A percentile compares a stretch with the other conserved stretches of the same genome.
Evolutionary conservation across 1,140 invertebrate species (phyloP).

Genomic region (Tetramorium simillimum): DNA sequence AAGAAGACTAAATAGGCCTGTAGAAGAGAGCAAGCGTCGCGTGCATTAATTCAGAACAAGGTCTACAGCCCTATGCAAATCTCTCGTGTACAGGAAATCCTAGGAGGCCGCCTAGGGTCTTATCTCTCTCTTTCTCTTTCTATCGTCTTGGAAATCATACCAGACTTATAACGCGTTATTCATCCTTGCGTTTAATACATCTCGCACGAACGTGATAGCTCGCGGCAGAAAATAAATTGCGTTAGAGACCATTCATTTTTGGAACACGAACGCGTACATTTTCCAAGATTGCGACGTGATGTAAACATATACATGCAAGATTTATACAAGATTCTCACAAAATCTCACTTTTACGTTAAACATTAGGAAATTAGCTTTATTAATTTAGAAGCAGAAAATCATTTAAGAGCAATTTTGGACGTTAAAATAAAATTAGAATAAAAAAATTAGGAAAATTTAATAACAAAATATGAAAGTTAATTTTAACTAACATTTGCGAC

Average conservation of each 20-base stretch:
- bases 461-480: not conserved
- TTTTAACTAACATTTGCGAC: not conserved
- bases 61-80: constrained; percentile 81
- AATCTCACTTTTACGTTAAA: not conserved
- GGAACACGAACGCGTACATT: not conserved
- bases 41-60: constrained; percentile 80
- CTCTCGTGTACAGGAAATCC: constrained; percentile 81
- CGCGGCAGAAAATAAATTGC: constrained; percentile 40
- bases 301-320: not conserved
- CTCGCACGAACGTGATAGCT: constrained; percentile 46
- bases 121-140: constrained; percentile 21
- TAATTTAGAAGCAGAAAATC: not conserved
- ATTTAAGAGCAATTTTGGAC: not conserved
- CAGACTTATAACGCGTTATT: constrained; percentile 32
- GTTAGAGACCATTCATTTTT: constrained; percentile 20
- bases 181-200: constrained; percentile 60
- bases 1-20: constrained; percentile 70
- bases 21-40: constrained; percentile 72
- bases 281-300: not conserved
- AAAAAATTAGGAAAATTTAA: not conserved
- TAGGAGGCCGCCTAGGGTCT: constrained; percentile 58
- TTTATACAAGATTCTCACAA: not conserved
- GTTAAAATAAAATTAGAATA: not conserved
- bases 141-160: constrained; percentile 34
- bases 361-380: not conserved